Evolutionary conservation across 2,113 vertebrate genomes (phyloP), one percentile per base, ranked within the genome.

Genomic region (Cottus gobio): DNA sequence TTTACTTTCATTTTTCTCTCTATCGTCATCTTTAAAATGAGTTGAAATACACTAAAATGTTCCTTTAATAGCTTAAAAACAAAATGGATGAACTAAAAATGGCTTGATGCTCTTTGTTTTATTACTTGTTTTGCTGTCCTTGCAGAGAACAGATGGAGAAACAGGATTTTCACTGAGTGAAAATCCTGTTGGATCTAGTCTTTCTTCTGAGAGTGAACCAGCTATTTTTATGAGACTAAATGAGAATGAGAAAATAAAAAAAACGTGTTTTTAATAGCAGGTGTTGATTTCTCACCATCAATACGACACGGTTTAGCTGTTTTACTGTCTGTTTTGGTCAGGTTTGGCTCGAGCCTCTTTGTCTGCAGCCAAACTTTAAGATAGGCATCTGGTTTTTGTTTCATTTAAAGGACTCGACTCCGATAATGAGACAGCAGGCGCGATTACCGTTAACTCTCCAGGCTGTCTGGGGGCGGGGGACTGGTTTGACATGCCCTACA

Each of bases 311-410:
- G 36, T 68, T 44, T 4, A 66, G 39, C 58, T 24, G 78, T 65
- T 86, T 86, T 63, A 77, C 72, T 63, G 85, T 79, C 67, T 78
- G 52, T 73, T 77, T 82, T 71, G 46, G 50, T 79, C 61, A 67
- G n/a, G 36, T 77, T 75, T 71, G 77, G 79, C 77, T 58, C 52
- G 0, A 71, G 56, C 12, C 36, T 63, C 46, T 74, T 71, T 7
- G 56, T 68, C 71, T 15, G 74, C 79, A 61, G 86, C 86, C 90
- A 75, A 70, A 60, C n/a, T n/a, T 52, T 0, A 18, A 71, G 85
- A 83, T 1, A 56, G 79, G 58, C 89, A 88, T 89, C 87, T 90
- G 90, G 81, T 86, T 89, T 89, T 81, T 85, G 70, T 44, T 87
- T 81, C 1, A 2, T 79, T 65, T 75, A 50, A 78, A 79, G 50